phyloP scores from a whole-genome alignment of 2,113 vertebrate species.

The Capra hircus region DNA sequence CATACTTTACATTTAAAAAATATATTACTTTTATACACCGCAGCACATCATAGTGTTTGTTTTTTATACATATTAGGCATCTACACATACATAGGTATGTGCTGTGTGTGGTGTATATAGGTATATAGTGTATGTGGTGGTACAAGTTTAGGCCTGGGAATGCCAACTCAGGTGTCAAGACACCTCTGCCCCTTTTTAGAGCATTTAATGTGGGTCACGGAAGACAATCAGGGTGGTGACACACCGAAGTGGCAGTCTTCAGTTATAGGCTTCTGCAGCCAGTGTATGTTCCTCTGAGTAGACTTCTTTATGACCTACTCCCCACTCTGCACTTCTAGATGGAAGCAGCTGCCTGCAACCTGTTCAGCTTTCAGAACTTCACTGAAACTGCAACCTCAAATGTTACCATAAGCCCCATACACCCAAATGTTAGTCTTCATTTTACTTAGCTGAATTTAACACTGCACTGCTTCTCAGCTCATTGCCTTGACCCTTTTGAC shows the following conservation, averaged over 20 bases:
- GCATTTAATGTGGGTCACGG: not conserved
- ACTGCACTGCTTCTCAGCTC: not conserved
- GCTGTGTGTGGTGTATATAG: too few relatives aligned
- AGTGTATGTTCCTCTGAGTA: not conserved
- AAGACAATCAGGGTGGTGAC: too few relatives aligned
- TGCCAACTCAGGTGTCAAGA: not conserved
- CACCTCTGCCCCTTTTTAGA: not conserved
- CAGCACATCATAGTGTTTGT: not conserved
- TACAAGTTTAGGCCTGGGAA: not conserved
- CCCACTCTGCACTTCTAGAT: not conserved
- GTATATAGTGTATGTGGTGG: not conserved
- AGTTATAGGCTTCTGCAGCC: too few relatives aligned
- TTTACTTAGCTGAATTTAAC: not conserved
- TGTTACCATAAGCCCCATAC: not conserved
- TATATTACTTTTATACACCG: not conserved
- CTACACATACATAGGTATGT: not conserved
- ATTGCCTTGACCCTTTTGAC: not conserved
- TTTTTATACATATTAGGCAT: not conserved
- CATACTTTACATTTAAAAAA: not conserved
- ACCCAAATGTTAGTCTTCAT: not conserved
- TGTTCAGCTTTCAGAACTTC: not conserved
- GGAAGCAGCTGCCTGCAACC: not conserved
- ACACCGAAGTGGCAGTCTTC: not conserved
- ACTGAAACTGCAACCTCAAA: not conserved
- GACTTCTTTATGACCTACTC: not conserved